Evolutionary conservation across 1,140 invertebrate genomes (phyloP).

Genomic region (Neocloeon triangulifer): DNA sequence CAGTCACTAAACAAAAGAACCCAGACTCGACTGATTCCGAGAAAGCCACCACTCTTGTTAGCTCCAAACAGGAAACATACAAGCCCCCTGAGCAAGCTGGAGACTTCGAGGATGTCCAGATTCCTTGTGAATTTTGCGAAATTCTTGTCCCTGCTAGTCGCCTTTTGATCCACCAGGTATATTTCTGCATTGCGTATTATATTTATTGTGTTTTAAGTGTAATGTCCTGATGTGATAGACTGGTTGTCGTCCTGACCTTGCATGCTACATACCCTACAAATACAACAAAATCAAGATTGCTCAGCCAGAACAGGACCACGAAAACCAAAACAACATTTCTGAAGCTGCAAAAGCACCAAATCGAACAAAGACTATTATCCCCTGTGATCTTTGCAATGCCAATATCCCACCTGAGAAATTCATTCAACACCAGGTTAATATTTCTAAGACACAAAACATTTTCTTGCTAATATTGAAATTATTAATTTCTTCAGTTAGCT

Average conservation of each 20-base stretch:
- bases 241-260: conserved; percentile 6
- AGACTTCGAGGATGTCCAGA: neutral
- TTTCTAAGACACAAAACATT: no score
- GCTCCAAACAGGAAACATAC: conserved; percentile 23
- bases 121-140: conserved; percentile 12
- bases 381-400: conserved; percentile 1
- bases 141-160: conserved; percentile 7
- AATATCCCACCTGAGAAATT: neutral
- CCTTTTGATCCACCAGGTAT: conserved; percentile 9
- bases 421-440: neutral
- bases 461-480: no score
- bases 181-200: neutral
- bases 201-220: neutral
- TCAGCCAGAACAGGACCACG: no score
- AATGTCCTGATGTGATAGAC: conserved; percentile 5
- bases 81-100: conserved; percentile 17
- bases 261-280: no score
- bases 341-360: neutral
- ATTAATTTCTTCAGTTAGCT: no score
- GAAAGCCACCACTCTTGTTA: conserved; percentile 22
- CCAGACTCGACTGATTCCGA: conserved; percentile 22
- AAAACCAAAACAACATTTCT: neutral
- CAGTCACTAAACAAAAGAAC: conserved; percentile 20
- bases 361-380: neutral
- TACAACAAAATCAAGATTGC: no score